phyloP scores from a whole-genome alignment of 1,140 invertebrate genomes.

The Drosophila punjabiensis region DNA sequence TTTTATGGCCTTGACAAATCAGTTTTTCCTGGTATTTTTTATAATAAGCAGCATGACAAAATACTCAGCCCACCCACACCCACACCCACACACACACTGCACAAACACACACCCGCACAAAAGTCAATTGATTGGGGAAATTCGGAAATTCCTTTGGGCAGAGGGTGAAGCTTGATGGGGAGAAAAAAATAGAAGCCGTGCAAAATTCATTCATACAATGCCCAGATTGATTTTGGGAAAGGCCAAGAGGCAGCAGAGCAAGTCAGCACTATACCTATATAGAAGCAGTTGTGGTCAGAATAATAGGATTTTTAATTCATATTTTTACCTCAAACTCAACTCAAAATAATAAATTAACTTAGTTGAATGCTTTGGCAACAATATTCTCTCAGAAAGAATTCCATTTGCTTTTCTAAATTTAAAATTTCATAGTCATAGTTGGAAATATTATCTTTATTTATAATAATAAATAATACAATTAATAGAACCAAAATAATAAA shows the following conservation, averaged over 20 bases:
- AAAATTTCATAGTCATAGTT: background rate
- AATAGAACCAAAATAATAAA: background rate
- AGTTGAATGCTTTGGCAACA: no score
- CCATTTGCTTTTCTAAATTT: background rate
- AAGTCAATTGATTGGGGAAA: slow-evolving; percentile 59
- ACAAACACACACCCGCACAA: slow-evolving; percentile 16
- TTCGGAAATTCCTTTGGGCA: slow-evolving; percentile 58
- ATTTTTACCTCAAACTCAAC: background rate
- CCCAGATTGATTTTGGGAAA: slow-evolving; percentile 68
- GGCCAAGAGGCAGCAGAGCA: slow-evolving; percentile 49
- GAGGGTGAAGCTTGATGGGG: slow-evolving; percentile 12
- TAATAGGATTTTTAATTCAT: background rate
- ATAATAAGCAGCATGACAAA: slow-evolving; percentile 71
- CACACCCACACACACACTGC: background rate
- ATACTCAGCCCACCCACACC: slow-evolving; percentile 29
- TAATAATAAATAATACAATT: background rate
- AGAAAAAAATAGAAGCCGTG: slow-evolving; percentile 73
- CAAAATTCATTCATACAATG: slow-evolving; percentile 73
- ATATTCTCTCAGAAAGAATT: no score
- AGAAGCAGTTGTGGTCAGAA: background rate
- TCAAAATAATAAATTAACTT: background rate
- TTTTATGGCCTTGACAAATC: slow-evolving; percentile 77
- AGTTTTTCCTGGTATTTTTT: slow-evolving; percentile 74
- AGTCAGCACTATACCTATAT: slow-evolving; percentile 27
- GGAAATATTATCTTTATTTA: background rate